phyloP scores from a whole-genome alignment of 2,888 invertebrate genomes.

The Brachyopa scutellaris region DNA sequence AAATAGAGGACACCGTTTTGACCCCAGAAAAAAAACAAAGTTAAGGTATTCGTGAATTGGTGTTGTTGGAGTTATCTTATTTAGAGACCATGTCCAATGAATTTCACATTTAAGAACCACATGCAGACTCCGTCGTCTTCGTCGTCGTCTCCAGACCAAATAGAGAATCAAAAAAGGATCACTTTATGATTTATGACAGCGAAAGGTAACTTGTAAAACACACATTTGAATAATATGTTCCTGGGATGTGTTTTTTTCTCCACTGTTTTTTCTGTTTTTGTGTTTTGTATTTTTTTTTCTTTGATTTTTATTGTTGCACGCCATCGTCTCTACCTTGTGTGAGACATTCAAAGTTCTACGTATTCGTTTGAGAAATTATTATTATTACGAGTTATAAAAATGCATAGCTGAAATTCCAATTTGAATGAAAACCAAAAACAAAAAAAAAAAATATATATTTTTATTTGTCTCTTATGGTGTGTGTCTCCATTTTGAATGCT shows the following conservation, averaged over 20 bases:
- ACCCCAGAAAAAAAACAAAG: constrained; percentile 21
- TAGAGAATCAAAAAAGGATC: constrained; percentile 61
- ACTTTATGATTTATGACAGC: constrained; percentile 69
- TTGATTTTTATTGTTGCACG: constrained; percentile 29
- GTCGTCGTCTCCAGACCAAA: constrained; percentile 45
- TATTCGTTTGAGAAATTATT: constrained; percentile 55
- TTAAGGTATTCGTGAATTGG: constrained; percentile 25
- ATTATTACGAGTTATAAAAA: constrained; percentile 62
- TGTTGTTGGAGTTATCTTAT: constrained; percentile 58
- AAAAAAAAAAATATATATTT: constrained; percentile 18
- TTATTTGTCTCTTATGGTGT: constrained; percentile 38
- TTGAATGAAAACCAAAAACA: constrained; percentile 39
- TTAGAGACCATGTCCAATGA: constrained; percentile 60
- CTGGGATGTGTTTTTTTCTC: constrained; percentile 32
- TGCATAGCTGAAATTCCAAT: constrained; percentile 61
- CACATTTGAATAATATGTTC: constrained; percentile 66
- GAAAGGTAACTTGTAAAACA: constrained; percentile 70
- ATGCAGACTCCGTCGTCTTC: constrained; percentile 43
- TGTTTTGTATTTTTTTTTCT: constrained; percentile 4
- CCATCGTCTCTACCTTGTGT: constrained; percentile 28
- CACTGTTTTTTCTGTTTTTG: no score
- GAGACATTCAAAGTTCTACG: constrained; percentile 45
- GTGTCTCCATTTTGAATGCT: constrained; percentile 16
- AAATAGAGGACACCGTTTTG: constrained; percentile 37
- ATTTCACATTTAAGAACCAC: constrained; percentile 45